These are phyloP conservation scores for Cynodonichthys magdalenae DNA, from an alignment of 2,797 vertebrate species.

Conservation along the genomic window DNA sequence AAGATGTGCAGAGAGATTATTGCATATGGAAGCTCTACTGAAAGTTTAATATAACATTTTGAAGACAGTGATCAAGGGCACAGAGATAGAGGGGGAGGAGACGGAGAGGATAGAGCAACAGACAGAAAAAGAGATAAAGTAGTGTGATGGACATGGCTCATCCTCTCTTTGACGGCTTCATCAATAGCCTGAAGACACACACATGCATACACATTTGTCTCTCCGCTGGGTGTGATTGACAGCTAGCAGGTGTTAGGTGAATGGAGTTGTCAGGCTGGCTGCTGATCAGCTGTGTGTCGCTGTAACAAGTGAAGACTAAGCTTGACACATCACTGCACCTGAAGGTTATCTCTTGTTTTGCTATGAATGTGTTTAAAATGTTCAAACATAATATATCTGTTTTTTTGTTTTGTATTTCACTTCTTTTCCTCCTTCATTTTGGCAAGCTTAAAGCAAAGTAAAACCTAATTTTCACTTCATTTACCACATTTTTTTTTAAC, in stretches of 20 bases:
- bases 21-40: slow-evolving; percentile 43
- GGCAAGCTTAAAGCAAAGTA: not conserved
- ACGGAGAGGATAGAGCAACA: slow-evolving; percentile 43
- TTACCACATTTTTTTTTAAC: no score
- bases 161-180: slow-evolving; percentile 81
- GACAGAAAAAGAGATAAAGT: slow-evolving; percentile 61
- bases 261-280: slow-evolving; percentile 84
- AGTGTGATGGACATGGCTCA: slow-evolving; percentile 82
- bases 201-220: slow-evolving; percentile 15
- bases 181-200: slow-evolving; percentile 79
- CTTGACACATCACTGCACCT: slow-evolving; percentile 67
- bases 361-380: slow-evolving; percentile 34
- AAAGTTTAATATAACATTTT: slow-evolving; percentile 46
- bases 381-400: no score
- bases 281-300: slow-evolving; percentile 75
- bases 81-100: slow-evolving; percentile 20
- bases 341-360: slow-evolving; percentile 83
- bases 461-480: not conserved
- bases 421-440: not conserved
- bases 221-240: slow-evolving; percentile 78
- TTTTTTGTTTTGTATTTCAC: not conserved
- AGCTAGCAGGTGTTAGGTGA: slow-evolving; percentile 85
- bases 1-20: slow-evolving; percentile 32
- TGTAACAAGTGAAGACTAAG: slow-evolving; percentile 75
- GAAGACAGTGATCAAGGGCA: slow-evolving; percentile 61